Percentiles rank a stretch among this genome's conserved stretches.
Conservation (phyloP, 37 sponge, comb jelly and placozoan species). For the Beroe forskalii region DNA sequence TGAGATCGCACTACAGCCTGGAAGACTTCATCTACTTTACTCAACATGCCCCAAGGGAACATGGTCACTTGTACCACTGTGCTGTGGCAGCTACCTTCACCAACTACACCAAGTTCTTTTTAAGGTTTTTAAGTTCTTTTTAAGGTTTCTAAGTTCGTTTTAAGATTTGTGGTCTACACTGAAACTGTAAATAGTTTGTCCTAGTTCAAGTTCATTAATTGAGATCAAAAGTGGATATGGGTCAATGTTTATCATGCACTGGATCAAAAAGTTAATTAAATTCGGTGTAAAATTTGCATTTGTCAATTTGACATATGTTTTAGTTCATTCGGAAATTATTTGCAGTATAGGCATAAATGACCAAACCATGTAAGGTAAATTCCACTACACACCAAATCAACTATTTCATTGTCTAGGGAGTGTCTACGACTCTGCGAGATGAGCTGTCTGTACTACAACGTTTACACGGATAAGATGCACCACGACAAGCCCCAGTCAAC, state of each 20-base stretch:
- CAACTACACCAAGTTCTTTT: conserved; percentile 79
- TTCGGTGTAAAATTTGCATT: no score
- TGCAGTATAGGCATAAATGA: no score
- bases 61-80: conserved; percentile 82
- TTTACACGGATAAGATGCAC: not conserved
- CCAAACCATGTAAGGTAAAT: no score
- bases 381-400: no score
- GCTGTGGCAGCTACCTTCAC: conserved; percentile 84
- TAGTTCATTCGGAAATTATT: no score
- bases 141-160: not conserved
- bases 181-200: not conserved
- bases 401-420: no score
- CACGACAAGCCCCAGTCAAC: conserved; percentile 23
- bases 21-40: conserved; percentile 93
- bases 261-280: no score
- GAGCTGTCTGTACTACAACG: conserved; percentile 44
- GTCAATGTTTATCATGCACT: no score
- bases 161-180: not conserved
- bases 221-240: no score
- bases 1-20: conserved; percentile 88
- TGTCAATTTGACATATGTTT: no score
- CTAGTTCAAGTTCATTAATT: not conserved
- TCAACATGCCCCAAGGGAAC: conserved; percentile 81
- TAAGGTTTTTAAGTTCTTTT: no score
- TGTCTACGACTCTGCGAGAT: conserved; percentile 21